Evolutionary conservation across 1,140 invertebrate species (phyloP).

Genomic region (Acromyrmex heyeri): DNA sequence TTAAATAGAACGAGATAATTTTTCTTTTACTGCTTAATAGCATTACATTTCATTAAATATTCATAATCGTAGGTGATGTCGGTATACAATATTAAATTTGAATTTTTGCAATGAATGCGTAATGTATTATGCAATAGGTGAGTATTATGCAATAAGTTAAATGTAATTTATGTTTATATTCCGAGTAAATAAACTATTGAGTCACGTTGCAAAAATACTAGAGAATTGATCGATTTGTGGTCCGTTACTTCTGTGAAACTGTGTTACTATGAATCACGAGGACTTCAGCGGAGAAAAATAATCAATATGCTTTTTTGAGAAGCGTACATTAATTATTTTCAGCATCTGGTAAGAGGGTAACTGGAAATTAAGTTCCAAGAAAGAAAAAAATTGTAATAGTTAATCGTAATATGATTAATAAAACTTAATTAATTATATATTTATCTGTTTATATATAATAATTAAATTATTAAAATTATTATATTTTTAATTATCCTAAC

Average conservation of each 20-base stretch:
- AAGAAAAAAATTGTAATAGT: not conserved
- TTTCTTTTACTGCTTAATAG: not conserved
- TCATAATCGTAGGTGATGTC: not conserved
- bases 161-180: not conserved
- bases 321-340: conserved; percentile 13
- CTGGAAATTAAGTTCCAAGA: not conserved
- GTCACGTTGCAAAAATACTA: conserved; percentile 25
- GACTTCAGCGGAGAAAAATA: conserved; percentile 31
- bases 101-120: not conserved
- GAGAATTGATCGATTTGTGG: not conserved
- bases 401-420: not conserved
- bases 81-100: not conserved
- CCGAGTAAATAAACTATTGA: conserved; percentile 6
- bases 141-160: not conserved
- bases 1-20: not conserved
- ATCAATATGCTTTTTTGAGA: conserved; percentile 49
- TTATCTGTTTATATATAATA: too few relatives aligned
- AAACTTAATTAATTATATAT: not conserved
- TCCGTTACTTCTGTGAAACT: conserved; percentile 8
- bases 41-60: not conserved
- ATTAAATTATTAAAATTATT: not conserved
- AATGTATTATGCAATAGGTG: too few relatives aligned
- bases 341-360: not conserved
- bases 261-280: not conserved
- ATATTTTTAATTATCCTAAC: not conserved